Percentiles rank a stretch among this genome's conserved stretches.
phyloP scores from a whole-genome alignment of 2,888 invertebrate species.

The Lydus trimaculatus region DNA sequence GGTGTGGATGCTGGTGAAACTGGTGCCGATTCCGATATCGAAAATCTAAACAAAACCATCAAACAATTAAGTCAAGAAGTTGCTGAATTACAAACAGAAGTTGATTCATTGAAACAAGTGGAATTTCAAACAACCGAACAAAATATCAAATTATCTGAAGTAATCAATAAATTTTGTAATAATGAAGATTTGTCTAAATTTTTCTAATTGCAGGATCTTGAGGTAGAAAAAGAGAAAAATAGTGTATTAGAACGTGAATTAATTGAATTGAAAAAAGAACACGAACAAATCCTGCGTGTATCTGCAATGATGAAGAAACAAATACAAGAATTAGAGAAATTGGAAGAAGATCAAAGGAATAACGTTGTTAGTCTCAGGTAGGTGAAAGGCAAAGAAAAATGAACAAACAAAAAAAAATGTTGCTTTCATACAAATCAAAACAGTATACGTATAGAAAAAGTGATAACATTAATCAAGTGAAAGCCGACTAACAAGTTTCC shows the following conservation, averaged over 20 bases:
- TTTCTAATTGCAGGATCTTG: slow-evolving; percentile 61
- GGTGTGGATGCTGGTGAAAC: slow-evolving; percentile 60
- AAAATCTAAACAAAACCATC: slow-evolving; percentile 73
- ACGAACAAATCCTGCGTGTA: slow-evolving; percentile 71
- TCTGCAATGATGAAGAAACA: slow-evolving; percentile 73
- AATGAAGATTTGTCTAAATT: not conserved
- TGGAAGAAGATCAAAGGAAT: slow-evolving; percentile 69
- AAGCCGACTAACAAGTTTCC: slow-evolving; percentile 9
- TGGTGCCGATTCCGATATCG: slow-evolving; percentile 69
- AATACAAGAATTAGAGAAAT: slow-evolving; percentile 67
- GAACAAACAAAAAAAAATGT: not conserved
- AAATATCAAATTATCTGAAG: slow-evolving; percentile 66
- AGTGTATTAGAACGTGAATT: slow-evolving; percentile 66
- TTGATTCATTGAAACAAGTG: slow-evolving; percentile 68
- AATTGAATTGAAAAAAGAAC: slow-evolving; percentile 61
- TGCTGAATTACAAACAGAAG: slow-evolving; percentile 72
- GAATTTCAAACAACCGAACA: slow-evolving; percentile 78
- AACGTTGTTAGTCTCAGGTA: slow-evolving; percentile 64
- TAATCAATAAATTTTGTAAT: too few species aligned
- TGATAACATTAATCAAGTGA: slow-evolving; percentile 8
- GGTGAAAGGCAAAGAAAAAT: slow-evolving; percentile 39
- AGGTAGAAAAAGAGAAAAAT: slow-evolving; percentile 61
- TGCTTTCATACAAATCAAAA: not conserved
- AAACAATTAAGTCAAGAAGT: slow-evolving; percentile 70
- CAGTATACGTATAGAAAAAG: not conserved